Evolutionary conservation across 2,888 invertebrate genomes (phyloP), one percentile per base, ranked within the genome.

Genomic region (Hypomecis punctinalis): DNA sequence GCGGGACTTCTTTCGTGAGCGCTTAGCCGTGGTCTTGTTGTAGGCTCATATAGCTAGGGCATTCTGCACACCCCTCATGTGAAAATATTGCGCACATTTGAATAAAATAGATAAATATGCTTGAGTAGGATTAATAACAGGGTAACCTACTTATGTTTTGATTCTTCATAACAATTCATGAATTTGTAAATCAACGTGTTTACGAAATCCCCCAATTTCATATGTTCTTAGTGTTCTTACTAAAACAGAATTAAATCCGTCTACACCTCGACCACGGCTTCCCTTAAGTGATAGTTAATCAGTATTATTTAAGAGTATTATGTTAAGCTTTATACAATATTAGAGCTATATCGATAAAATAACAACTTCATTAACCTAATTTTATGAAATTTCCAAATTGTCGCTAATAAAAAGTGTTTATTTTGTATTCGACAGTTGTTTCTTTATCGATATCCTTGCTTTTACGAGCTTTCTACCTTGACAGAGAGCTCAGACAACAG

Each of bases 231-330:
- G 1, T 23, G n/a, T n/a, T n/a, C n/a, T n/a, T n/a, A n/a, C n/a
- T n/a, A n/a, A n/a, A n/a, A 23, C 23, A 23, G 23, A 23, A 8
- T 36, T 57, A 11, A 37, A 5, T 39, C 53, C 8, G 59, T 51
- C 52, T 53, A 39, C 35, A 57, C 56, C 46, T 43, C 43, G 61
- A 61, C 43, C 48, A 48, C 42, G 37, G 39, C 53, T 45, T 53
- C 53, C 47, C 36, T 53, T 37, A 60, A 55, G 65, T 66, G 65
- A 66, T 66, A 66, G 56, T 52, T 66, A 66, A 66, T 66, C 65
- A 66, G 65, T 66, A 66, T 66, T 65, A 65, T 60, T 48, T 65
- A 65, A 65, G 56, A 61, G 56, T 65, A 61, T 65, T 65, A 64
- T 65, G 61, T 60, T 61, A 61, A 57, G 53, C 58, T 58, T 65